Conservation (phyloP, 2,888 invertebrate species). For the Macrosiphum euphorbiae region DNA sequence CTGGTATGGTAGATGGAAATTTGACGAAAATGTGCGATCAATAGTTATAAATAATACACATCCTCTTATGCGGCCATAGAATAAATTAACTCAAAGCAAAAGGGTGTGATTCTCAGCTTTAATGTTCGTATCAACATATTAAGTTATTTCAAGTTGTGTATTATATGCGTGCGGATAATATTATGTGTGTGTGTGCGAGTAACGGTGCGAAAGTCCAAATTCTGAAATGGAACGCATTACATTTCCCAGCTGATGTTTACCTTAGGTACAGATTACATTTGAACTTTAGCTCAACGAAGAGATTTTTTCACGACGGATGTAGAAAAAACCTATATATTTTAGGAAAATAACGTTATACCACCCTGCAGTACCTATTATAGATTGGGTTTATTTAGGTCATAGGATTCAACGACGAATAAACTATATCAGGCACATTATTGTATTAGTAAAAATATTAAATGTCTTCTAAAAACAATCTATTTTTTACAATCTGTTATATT, state of each 20-base stretch:
- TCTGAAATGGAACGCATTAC: neutral
- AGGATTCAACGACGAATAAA: neutral
- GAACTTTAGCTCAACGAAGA: neutral
- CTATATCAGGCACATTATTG: neutral
- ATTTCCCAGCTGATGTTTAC: neutral
- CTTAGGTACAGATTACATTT: neutral
- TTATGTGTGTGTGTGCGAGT: neutral
- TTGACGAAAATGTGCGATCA: neutral
- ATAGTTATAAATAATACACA: conserved; percentile 24
- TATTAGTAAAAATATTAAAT: neutral
- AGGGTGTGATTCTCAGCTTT: conserved; percentile 18
- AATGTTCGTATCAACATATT: neutral
- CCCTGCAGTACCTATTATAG: neutral
- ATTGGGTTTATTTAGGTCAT: neutral
- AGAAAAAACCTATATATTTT: neutral
- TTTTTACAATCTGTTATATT: neutral
- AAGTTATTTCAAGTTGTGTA: neutral
- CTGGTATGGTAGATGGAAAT: neutral
- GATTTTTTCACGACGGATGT: neutral
- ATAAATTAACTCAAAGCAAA: conserved; percentile 6
- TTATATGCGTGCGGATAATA: neutral
- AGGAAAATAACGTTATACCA: neutral
- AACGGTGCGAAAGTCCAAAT: neutral
- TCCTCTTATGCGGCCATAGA: neutral
- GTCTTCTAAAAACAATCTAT: neutral